These are phyloP conservation scores for Lepidostoma basale DNA, from an alignment of 1,140 invertebrate species.

Conservation along the genomic window DNA sequence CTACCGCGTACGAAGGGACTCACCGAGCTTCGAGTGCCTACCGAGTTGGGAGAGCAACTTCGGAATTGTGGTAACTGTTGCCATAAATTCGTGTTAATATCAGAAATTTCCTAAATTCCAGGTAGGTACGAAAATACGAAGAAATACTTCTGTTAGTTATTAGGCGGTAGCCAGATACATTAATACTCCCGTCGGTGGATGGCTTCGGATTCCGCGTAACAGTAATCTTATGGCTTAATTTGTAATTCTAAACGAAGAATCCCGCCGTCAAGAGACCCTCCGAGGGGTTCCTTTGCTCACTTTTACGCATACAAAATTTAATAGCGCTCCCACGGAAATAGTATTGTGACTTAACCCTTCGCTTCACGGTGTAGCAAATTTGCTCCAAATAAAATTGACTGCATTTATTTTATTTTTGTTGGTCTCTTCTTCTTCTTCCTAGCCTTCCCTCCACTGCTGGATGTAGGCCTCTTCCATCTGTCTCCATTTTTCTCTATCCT, in stretches of 20 bases:
- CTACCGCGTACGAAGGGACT: no score
- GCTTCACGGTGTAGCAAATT: background rate
- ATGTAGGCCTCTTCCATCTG: no score
- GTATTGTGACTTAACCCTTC: background rate
- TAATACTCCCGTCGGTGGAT: background rate
- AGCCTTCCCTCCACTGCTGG: background rate
- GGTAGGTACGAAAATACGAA: background rate
- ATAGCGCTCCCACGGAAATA: background rate
- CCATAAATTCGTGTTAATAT: background rate
- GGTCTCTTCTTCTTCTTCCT: background rate
- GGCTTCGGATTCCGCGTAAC: slow-evolving; percentile 1
- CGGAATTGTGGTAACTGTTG: background rate
- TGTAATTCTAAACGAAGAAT: slow-evolving; percentile 27
- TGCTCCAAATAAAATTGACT: background rate
- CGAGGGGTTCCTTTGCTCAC: background rate
- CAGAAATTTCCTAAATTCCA: slow-evolving; percentile 12
- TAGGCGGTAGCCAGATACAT: background rate
- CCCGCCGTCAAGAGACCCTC: background rate
- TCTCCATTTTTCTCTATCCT: no score
- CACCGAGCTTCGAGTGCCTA: no score
- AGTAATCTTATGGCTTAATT: slow-evolving; percentile 12
- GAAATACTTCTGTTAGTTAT: background rate
- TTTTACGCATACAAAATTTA: background rate
- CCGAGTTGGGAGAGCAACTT: no score
- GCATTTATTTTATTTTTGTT: background rate